Conservation (phyloP, 2,888 invertebrate species). For the Amphipyra tragopoginis region DNA sequence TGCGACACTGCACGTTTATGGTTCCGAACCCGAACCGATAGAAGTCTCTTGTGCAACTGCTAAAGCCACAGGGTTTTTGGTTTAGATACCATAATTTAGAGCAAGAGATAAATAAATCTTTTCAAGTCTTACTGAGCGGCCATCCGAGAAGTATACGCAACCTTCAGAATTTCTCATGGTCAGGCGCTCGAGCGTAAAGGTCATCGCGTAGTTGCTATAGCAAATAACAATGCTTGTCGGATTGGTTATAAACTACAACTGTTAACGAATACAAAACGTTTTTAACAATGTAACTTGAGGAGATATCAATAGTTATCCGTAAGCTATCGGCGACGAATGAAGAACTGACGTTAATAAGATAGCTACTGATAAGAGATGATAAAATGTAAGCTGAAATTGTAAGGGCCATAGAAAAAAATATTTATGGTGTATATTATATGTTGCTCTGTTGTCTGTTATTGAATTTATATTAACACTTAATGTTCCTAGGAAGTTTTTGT, state of each 20-base stretch:
- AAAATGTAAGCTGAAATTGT: slow-evolving; percentile 39
- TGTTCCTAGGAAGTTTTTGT: no score
- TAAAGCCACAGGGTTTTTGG: slow-evolving; percentile 12
- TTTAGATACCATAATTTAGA: slow-evolving; percentile 14
- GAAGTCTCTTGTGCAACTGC: slow-evolving; percentile 49
- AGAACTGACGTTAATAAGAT: slow-evolving; percentile 66
- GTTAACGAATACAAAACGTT: slow-evolving; percentile 54
- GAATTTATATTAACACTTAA: no score
- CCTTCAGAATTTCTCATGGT: slow-evolving; percentile 86
- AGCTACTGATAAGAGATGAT: slow-evolving; percentile 58
- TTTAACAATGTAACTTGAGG: slow-evolving; percentile 54
- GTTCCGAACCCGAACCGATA: slow-evolving; percentile 32
- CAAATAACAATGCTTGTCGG: slow-evolving; percentile 72
- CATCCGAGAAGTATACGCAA: slow-evolving; percentile 75
- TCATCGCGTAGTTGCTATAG: slow-evolving; percentile 76
- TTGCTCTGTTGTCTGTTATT: slow-evolving; percentile 8
- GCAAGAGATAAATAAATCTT: slow-evolving; percentile 35
- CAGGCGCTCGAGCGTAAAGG: slow-evolving; percentile 83
- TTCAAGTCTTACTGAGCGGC: slow-evolving; percentile 48
- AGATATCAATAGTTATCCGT: slow-evolving; percentile 60
- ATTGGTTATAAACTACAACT: slow-evolving; percentile 63
- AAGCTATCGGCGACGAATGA: slow-evolving; percentile 66
- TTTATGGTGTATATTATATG: slow-evolving; percentile 1
- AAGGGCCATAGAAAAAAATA: slow-evolving; percentile 37
- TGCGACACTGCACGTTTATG: slow-evolving; percentile 60